These are phyloP conservation scores for Augiades crinisus DNA, from an alignment of 2,888 invertebrate species.

Conservation along the genomic window DNA sequence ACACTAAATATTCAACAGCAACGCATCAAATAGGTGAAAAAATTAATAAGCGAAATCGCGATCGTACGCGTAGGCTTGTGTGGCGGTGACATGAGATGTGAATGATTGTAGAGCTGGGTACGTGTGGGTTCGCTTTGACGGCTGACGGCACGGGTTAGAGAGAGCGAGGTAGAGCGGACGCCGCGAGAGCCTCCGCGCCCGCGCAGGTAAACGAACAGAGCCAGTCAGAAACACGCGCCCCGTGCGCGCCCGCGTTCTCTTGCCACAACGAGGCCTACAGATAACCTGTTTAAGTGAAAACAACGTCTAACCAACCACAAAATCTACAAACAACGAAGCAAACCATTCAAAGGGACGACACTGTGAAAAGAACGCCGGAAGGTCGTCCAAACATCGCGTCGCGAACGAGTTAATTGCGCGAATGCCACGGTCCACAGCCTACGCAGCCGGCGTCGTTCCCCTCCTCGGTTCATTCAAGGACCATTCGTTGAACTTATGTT, in stretches of 20 bases:
- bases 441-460: conserved; percentile 76
- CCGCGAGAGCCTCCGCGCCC: conserved; percentile 57
- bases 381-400: conserved; percentile 31
- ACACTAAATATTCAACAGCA: too few relatives aligned
- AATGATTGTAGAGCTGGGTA: conserved; percentile 33
- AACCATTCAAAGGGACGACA: conserved; percentile 29
- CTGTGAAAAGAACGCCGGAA: conserved; percentile 8
- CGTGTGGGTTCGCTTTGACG: conserved; percentile 37
- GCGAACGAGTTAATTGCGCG: conserved; percentile 62
- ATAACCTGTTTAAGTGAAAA: conserved; percentile 52
- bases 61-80: conserved; percentile 24
- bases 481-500: conserved; percentile 74
- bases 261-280: conserved; percentile 38
- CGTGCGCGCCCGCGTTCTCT: conserved; percentile 63
- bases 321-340: conserved; percentile 29
- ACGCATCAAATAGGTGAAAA: too few relatives aligned
- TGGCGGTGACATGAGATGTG: conserved; percentile 29
- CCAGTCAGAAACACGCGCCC: conserved; percentile 62
- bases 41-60: conserved; percentile 30
- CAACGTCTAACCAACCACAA: conserved; percentile 46
- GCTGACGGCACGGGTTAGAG: conserved; percentile 47
- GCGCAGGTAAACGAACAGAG: conserved; percentile 48
- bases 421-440: conserved; percentile 76
- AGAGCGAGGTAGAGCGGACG: conserved; percentile 55
- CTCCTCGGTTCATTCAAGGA: conserved; percentile 75